Percentiles rank a stretch among this genome's conserved stretches.
These are phyloP conservation scores for Cryptophagus acutangulus DNA, from an alignment of 2,888 invertebrate genomes.

Conservation along the genomic window DNA sequence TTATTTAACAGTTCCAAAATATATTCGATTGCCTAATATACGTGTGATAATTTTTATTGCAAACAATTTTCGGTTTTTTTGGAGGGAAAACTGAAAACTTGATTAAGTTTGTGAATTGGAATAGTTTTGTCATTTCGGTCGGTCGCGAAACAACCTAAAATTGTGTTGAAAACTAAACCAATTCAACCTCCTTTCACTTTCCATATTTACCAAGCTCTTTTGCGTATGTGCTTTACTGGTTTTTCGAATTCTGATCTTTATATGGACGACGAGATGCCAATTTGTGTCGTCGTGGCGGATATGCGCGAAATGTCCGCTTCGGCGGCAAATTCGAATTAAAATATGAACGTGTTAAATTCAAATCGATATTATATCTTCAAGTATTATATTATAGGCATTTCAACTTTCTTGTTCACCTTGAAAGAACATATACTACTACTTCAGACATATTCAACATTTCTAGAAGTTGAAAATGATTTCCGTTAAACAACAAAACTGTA, in stretches of 20 bases:
- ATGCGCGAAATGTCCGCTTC: not conserved
- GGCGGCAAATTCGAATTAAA: not conserved
- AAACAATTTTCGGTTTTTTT: too few species aligned
- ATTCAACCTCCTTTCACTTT: constrained; percentile 5
- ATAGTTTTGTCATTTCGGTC: constrained; percentile 4
- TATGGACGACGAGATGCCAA: not conserved
- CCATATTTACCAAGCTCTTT: not conserved
- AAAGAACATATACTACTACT: constrained; percentile 27
- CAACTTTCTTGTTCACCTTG: constrained; percentile 39
- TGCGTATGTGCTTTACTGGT: constrained; percentile 1
- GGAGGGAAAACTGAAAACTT: not conserved
- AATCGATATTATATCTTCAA: constrained; percentile 4
- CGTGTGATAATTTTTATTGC: not conserved
- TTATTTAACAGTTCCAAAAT: too few species aligned
- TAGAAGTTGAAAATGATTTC: too few species aligned
- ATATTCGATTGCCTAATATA: too few species aligned
- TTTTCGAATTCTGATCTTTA: constrained; percentile 1
- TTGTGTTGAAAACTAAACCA: too few species aligned
- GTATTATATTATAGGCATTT: constrained; percentile 30
- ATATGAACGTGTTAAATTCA: not conserved
- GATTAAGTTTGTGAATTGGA: too few species aligned
- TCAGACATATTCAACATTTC: constrained; percentile 28
- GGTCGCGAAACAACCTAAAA: too few species aligned
- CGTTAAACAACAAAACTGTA: too few species aligned
- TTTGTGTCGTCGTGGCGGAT: not conserved